Conservation (phyloP, 2,888 invertebrate species). For the Drosophila anomalata region DNA sequence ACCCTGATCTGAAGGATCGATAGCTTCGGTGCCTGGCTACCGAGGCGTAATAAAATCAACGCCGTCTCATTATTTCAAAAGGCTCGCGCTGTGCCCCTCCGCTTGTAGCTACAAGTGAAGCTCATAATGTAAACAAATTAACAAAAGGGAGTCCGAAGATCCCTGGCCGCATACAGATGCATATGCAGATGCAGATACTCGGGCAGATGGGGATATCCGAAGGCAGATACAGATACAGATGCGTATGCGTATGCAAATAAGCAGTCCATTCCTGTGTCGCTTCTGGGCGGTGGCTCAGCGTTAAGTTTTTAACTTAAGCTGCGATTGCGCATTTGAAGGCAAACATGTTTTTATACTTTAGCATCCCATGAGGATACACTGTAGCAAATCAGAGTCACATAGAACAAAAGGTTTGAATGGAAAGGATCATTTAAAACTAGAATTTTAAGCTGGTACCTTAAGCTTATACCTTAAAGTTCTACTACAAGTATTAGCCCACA, state of each 20-base stretch:
- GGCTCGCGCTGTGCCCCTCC: slow-evolving; percentile 69
- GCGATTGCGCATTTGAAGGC: slow-evolving; percentile 82
- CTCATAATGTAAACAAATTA: slow-evolving; percentile 84
- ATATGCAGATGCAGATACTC: slow-evolving; percentile 2
- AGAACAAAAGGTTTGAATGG: not conserved
- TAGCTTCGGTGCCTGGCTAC: slow-evolving; percentile 13
- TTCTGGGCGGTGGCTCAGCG: slow-evolving; percentile 80
- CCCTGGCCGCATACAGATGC: slow-evolving; percentile 24
- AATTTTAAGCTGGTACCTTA: too few relatives aligned
- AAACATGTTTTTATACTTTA: slow-evolving; percentile 84
- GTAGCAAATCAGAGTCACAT: not conserved
- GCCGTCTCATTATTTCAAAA: slow-evolving; percentile 72
- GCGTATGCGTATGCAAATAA: slow-evolving; percentile 50
- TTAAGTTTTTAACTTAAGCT: slow-evolving; percentile 76
- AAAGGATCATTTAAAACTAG: too few relatives aligned
- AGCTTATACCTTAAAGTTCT: too few relatives aligned
- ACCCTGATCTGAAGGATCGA: not conserved
- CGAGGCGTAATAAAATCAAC: slow-evolving; percentile 71
- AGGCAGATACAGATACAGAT: slow-evolving; percentile 13
- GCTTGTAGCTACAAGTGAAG: slow-evolving; percentile 81
- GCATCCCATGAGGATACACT: slow-evolving; percentile 43
- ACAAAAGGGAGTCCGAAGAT: slow-evolving; percentile 54
- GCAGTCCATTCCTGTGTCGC: slow-evolving; percentile 52
- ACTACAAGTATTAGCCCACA: too few relatives aligned
- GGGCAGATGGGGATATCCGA: slow-evolving; percentile 3